Base-by-base conservation (phyloP, 2,888 invertebrate species). In the Amphimallon solstitiale region DNA sequence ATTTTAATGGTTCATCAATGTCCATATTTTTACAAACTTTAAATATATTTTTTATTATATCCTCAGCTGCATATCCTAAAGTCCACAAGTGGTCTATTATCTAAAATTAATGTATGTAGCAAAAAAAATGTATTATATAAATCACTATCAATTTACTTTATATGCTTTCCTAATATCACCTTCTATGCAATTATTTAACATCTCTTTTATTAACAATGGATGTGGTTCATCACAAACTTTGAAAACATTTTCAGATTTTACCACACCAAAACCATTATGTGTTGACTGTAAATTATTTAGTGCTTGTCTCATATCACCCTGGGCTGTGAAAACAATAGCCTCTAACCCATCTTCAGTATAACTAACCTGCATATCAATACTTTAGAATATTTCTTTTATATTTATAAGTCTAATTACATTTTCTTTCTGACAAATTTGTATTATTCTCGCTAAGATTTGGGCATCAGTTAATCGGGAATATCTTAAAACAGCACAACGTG, bases 181-280 rank as follows among this genome's bases (percentile, higher is more conserved):
- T 61, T 88, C 84, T 0, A 88, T 84, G 82, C 98, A 98, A 73
- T 89, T 87, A 70, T 92, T 89, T 51, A 99, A 84, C 97, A 98
- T 97, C 76, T 92, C 90, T 81, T 93, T 92, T 52, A 99, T 91
- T 1, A 97, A 84, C 80, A 97, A 86, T 0, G 99, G 99, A 84
- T 98, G 98, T 0, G 99, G 99, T 82, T 99, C 98, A 82, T 99
- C 99, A 81, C 99, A 99, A 7, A 98, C 97, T 87, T 97, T 97
- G 81, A 98, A 98, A 15, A 99, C 99, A 85, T 97, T 95, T 72
- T 93, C 92, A 54, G 93, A 90, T 72, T 91, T 94, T n/a, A 99
- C 92, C 76, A 91, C 90, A 0, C 91, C 92, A 83, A 96, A 98
- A 6, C 95, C 96, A 80, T 97, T 95, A 54, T 91, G 91, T 0